These are phyloP conservation scores for Hipparchia sbordonii DNA, from an alignment of 2,888 invertebrate genomes.

Conservation along the genomic window DNA sequence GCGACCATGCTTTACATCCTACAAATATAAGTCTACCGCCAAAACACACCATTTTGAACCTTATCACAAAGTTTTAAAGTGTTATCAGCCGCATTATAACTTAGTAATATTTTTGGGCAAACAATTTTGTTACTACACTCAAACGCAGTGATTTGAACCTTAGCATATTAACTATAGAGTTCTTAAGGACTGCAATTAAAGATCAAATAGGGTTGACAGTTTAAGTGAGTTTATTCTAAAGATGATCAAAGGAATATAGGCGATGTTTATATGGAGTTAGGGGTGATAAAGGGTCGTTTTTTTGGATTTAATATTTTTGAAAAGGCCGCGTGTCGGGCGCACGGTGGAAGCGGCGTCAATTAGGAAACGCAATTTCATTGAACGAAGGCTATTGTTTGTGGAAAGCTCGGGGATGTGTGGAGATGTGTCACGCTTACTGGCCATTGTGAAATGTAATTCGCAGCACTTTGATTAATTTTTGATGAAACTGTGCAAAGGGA, in stretches of 20 bases:
- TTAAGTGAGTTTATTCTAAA: conserved; percentile 21
- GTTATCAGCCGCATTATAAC: conserved; percentile 24
- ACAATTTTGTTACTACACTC: conserved; percentile 18
- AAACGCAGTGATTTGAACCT: conserved; percentile 35
- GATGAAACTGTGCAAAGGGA: not conserved
- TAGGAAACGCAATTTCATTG: conserved; percentile 76
- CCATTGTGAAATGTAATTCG: conserved; percentile 29
- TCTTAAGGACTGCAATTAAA: conserved; percentile 26
- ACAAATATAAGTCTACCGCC: conserved; percentile 13
- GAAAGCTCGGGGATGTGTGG: conserved; percentile 49
- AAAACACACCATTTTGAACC: conserved; percentile 38
- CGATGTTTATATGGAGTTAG: conserved; percentile 35
- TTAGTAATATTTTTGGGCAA: conserved; percentile 18
- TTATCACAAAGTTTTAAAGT: conserved; percentile 38
- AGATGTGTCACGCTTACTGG: conserved; percentile 50
- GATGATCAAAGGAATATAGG: conserved; percentile 17
- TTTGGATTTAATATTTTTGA: conserved; percentile 50
- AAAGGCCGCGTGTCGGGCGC: conserved; percentile 73
- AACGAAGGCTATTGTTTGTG: conserved; percentile 55
- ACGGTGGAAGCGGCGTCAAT: conserved; percentile 73
- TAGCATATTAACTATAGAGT: conserved; percentile 33
- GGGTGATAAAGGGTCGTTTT: conserved; percentile 35
- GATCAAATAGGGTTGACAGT: conserved; percentile 42
- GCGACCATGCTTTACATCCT: conserved; percentile 42
- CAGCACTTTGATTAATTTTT: conserved; percentile 21